phyloP scores from a whole-genome alignment of 1,140 invertebrate genomes.

The Laupala kohalensis region DNA sequence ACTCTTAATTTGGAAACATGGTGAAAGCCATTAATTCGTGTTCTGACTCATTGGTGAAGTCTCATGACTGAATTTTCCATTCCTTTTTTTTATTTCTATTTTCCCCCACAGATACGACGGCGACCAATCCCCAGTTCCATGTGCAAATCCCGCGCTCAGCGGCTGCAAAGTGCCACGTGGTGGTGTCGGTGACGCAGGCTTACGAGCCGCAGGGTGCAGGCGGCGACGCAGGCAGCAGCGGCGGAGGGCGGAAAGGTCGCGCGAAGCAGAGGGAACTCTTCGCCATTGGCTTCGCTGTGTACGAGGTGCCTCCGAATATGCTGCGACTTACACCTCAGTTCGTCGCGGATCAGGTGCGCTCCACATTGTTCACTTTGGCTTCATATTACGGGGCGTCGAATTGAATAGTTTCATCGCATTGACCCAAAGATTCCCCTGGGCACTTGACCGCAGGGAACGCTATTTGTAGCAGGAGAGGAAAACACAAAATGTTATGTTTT shows the following conservation, averaged over 20 bases:
- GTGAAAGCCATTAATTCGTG: too few species aligned
- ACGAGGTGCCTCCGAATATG: slow-evolving; percentile 50
- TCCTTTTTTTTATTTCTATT: background rate
- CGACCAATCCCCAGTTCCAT: slow-evolving; percentile 59
- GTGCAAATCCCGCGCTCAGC: slow-evolving; percentile 48
- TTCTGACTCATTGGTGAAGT: too few species aligned
- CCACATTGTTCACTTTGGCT: background rate
- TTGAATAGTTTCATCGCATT: too few species aligned
- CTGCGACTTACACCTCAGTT: slow-evolving; percentile 44
- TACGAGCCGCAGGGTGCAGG: slow-evolving; percentile 37
- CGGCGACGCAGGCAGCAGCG: slow-evolving; percentile 36
- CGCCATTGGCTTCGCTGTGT: slow-evolving; percentile 54
- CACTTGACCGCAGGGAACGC: too few species aligned
- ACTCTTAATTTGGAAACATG: too few species aligned
- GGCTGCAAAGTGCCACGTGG: slow-evolving; percentile 52
- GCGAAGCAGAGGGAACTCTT: slow-evolving; percentile 30
- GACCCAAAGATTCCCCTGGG: too few species aligned
- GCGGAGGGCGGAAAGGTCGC: slow-evolving; percentile 27
- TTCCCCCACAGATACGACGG: slow-evolving; percentile 40
- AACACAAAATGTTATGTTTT: too few species aligned
- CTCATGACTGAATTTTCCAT: too few species aligned
- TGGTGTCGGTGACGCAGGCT: slow-evolving; percentile 57
- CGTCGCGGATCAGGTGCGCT: slow-evolving; percentile 39
- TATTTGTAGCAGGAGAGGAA: too few species aligned
- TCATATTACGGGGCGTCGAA: background rate